phyloP scores from a whole-genome alignment of 2,797 vertebrate species.

The Brachyalestes nurse region DNA sequence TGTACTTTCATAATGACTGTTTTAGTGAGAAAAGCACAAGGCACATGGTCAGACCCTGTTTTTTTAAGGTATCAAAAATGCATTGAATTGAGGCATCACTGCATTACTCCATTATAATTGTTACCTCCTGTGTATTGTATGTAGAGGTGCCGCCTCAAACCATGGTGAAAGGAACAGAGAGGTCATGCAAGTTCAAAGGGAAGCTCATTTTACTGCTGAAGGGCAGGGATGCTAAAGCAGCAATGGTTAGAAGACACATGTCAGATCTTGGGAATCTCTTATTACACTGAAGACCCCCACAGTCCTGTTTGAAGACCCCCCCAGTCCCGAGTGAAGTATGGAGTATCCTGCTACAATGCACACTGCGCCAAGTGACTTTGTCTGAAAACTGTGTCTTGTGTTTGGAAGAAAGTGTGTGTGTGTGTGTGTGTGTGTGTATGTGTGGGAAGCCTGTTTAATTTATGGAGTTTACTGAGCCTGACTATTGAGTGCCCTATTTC shows the following conservation, averaged over 20 bases:
- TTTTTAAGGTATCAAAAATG: too few species aligned
- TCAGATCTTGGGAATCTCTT: not conserved
- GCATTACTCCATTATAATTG: not conserved
- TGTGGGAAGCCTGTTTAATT: not conserved
- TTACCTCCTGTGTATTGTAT: not conserved
- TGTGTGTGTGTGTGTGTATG: not conserved
- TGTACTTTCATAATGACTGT: too few species aligned
- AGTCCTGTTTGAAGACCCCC: not conserved
- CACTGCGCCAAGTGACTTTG: not conserved
- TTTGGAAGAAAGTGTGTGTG: conserved; percentile 3
- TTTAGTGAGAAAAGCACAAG: too few species aligned
- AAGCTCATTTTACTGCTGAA: not conserved
- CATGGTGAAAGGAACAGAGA: not conserved
- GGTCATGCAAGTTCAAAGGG: not conserved
- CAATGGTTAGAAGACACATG: not conserved
- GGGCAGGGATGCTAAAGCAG: not conserved
- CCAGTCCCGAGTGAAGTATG: not conserved
- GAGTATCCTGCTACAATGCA: not conserved
- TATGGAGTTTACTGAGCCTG: conserved; percentile 10
- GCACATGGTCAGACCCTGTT: too few species aligned
- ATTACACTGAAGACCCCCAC: not conserved
- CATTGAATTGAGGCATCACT: too few species aligned
- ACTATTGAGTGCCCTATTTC: conserved; percentile 3
- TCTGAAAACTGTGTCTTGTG: conserved; percentile 1
- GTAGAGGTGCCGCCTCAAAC: not conserved